Evolutionary conservation across 2,113 vertebrate species (phyloP).

Genomic region (Chelonoidis abingdonii): DNA sequence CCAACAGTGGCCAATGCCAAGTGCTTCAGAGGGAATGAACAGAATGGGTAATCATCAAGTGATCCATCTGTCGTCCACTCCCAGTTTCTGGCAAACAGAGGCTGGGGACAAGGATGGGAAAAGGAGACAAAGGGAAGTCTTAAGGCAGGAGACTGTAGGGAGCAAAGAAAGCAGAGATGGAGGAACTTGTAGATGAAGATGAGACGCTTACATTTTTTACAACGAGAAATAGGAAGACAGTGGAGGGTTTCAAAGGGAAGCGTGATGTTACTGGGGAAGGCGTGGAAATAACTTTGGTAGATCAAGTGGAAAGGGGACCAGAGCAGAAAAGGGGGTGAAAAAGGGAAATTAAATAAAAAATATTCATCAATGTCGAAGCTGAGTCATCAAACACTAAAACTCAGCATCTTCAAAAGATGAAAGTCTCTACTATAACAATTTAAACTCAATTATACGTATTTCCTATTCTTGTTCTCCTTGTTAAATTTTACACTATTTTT

Average conservation of each 20-base stretch:
- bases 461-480: neutral
- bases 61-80: neutral
- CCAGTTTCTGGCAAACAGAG: neutral
- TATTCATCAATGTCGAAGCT: neutral
- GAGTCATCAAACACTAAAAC: neutral
- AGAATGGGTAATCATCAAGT: neutral
- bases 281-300: neutral
- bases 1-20: neutral
- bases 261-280: neutral
- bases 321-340: neutral
- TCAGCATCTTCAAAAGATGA: neutral
- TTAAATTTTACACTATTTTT: neutral
- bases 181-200: neutral
- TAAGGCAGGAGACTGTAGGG: neutral
- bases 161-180: neutral
- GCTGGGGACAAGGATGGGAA: neutral
- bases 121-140: neutral
- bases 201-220: neutral
- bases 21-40: neutral
- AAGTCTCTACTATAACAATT: neutral
- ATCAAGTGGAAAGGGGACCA: neutral
- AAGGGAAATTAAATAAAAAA: neutral
- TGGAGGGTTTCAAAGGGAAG: neutral
- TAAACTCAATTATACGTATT: neutral
- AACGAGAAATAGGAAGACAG: neutral